Conservation (phyloP, 2,113 vertebrate species). For the Dinomys branickii region DNA sequence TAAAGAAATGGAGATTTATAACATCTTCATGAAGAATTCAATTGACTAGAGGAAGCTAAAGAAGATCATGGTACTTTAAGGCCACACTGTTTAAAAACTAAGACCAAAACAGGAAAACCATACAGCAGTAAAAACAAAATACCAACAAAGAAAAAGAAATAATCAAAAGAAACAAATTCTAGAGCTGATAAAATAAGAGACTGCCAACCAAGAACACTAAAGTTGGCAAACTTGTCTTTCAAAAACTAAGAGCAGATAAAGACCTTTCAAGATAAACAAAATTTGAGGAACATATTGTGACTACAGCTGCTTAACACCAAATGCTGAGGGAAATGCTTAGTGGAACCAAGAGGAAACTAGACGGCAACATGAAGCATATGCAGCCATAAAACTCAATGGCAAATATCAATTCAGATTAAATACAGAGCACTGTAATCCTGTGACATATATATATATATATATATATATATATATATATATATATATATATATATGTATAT, state of each 20-base stretch:
- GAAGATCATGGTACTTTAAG: background rate
- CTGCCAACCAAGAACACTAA: background rate
- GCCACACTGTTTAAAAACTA: background rate
- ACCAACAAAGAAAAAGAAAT: background rate
- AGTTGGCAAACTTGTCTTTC: background rate
- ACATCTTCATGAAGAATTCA: background rate
- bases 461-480: background rate
- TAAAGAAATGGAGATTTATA: background rate
- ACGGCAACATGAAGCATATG: background rate
- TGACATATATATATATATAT: background rate
- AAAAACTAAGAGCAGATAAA: background rate
- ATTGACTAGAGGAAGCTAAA: background rate
- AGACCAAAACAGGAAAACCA: background rate
- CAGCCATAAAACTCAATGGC: background rate
- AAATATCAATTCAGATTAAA: background rate
- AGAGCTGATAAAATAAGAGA: background rate
- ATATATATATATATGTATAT: background rate
- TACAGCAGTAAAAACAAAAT: background rate
- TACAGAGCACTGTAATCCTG: background rate
- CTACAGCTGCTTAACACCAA: background rate
- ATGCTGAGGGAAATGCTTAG: background rate
- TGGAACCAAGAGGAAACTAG: background rate
- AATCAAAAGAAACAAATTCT: background rate
- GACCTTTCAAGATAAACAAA: background rate
- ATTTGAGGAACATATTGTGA: background rate